These are phyloP conservation scores for Catotricha subobsoleta DNA, from an alignment of 2,888 invertebrate genomes.

Conservation along the genomic window DNA sequence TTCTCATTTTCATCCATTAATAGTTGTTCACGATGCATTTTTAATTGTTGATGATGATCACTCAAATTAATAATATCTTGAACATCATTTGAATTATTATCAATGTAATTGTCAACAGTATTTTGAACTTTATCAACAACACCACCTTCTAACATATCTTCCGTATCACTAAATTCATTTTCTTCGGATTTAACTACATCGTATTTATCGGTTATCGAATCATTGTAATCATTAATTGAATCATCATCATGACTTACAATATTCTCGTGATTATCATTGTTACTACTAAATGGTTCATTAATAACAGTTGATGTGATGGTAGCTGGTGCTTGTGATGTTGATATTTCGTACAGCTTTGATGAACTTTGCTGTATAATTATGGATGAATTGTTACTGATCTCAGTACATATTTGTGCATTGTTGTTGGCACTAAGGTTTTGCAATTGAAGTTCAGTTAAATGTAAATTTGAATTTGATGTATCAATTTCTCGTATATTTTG, in stretches of 20 bases:
- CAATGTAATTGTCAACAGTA: constrained; percentile 18
- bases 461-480: too few relatives aligned
- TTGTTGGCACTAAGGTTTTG: too few relatives aligned
- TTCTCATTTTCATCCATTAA: too few relatives aligned
- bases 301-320: too few relatives aligned
- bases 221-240: constrained; percentile 1
- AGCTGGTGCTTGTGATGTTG: too few relatives aligned
- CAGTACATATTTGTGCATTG: too few relatives aligned
- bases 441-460: too few relatives aligned
- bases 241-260: constrained; percentile 4
- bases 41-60: constrained; percentile 13
- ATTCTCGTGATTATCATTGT: background rate
- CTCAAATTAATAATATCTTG: constrained; percentile 25
- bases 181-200: background rate
- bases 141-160: constrained; percentile 71
- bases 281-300: background rate
- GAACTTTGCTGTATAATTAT: too few relatives aligned
- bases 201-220: background rate
- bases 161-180: constrained; percentile 66
- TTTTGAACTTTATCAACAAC: constrained; percentile 40
- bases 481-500: too few relatives aligned
- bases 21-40: too few relatives aligned
- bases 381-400: too few relatives aligned
- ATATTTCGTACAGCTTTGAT: too few relatives aligned
- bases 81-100: background rate